Base-by-base conservation (phyloP, 35 echinoderm and acorn worm genomes). In the Apostichopus californicus region DNA sequence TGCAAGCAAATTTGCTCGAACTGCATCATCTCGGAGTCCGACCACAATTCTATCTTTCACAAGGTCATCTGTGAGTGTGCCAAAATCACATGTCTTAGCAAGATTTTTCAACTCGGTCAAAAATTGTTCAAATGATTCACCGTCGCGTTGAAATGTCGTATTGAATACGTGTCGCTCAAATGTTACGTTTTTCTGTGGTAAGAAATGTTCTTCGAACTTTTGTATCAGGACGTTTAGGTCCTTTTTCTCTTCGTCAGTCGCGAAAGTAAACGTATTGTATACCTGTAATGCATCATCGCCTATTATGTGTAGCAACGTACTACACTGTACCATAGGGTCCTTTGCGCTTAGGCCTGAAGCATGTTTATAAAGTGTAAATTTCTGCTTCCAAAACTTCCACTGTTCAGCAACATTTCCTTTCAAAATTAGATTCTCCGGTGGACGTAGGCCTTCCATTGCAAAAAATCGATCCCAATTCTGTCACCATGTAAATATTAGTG, bases 271-370 rank as follows among this genome's bases (percentile, higher is more conserved):
- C n/a, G 87, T 92, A 70, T 95, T 95, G 54, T 80, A 95, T 5
- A 95, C 83, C 89, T 95, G 90, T 13, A 95, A 68, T 15, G 73
- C 90, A 53, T 68, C 94, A 14, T 92, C 94, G 6, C 94, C 94
- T 11, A 95, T 89, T 1, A 95, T 70, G 53, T 95, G 94, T 60
- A 95, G 61, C 57, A 95, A 83, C 55, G 83, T 95, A 56, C 64
- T 58, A 75, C 77, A 72, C 71, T 88, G 90, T 87, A 95, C 84
- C 18, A 84, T 80, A 6, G 82, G 21, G 12, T 64, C 80, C 21
- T 83, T 83, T 28, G 46, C 17, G 46, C 80, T 83, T 83, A 55
- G 80, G 80, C 80, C 80, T 55, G 80, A 83, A 14, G 94, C 90
- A 25, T 21, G 64, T 8, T 78, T 23, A 59, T 87, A 91, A 7